Evolutionary conservation across 2,113 vertebrate genomes (phyloP).

Genomic region (Coreoperca whiteheadi): DNA sequence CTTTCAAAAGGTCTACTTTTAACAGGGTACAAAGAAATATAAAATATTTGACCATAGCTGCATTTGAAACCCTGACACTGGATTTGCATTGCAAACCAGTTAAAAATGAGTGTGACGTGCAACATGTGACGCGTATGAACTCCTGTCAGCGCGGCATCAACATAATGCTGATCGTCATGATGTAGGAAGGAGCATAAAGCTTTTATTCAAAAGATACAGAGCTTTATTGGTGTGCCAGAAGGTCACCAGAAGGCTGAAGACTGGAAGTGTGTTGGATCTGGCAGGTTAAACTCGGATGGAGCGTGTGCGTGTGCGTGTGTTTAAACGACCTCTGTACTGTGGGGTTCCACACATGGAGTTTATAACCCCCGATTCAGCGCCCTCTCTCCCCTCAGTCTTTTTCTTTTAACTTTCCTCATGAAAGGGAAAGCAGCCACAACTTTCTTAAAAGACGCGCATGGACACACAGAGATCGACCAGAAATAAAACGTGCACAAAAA

Average conservation of each 20-base stretch:
- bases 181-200: neutral
- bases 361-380: slow-evolving; percentile 46
- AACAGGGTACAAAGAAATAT: neutral
- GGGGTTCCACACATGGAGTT: slow-evolving; percentile 62
- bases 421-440: slow-evolving; percentile 71
- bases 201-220: neutral
- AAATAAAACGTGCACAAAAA: slow-evolving; percentile 47
- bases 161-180: neutral
- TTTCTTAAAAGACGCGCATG: slow-evolving; percentile 54
- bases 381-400: slow-evolving; percentile 9
- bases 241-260: slow-evolving; percentile 16
- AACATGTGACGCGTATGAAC: neutral
- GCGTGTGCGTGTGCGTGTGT: slow-evolving; percentile 10
- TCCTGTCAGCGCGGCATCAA: slow-evolving; percentile 1
- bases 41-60: neutral
- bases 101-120: neutral
- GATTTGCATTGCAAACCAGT: neutral
- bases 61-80: neutral
- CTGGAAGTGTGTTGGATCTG: neutral
- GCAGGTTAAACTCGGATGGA: slow-evolving; percentile 15
- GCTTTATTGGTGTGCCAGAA: neutral
- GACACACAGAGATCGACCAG: slow-evolving; percentile 58
- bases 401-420: slow-evolving; percentile 72
- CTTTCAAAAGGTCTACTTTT: neutral
- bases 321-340: slow-evolving; percentile 13